Conservation (phyloP, 2,113 vertebrate genomes). For the Malurus cyaneus region DNA sequence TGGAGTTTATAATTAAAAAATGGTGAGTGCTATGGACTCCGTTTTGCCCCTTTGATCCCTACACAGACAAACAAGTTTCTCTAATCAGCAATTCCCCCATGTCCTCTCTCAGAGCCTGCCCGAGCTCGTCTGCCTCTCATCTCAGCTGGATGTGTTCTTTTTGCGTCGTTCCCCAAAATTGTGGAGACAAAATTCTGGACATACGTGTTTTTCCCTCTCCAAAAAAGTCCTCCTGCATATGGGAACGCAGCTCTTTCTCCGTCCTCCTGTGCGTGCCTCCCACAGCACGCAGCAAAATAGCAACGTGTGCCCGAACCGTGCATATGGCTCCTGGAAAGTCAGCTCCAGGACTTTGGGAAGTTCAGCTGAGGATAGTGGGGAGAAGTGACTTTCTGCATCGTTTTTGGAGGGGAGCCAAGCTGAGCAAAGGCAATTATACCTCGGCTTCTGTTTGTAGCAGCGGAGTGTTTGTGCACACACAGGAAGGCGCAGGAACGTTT, state of each 20-base stretch:
- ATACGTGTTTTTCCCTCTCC: not conserved
- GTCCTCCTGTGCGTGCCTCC: not conserved
- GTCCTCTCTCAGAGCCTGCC: not conserved
- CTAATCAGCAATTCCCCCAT: conserved; percentile 11
- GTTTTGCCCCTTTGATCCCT: conserved; percentile 33
- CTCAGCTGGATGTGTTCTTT: not conserved
- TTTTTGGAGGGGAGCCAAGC: conserved; percentile 12
- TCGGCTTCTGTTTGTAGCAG: not conserved
- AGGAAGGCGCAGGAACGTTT: not conserved
- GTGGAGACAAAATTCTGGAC: not conserved
- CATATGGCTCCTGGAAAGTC: not conserved
- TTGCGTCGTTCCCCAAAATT: not conserved
- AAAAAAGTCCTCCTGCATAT: not conserved
- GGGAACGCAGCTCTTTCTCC: not conserved
- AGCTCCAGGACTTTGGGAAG: not conserved
- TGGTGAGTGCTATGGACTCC: not conserved
- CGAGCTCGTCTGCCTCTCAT: not conserved
- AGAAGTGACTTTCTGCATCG: not conserved
- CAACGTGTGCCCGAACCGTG: not conserved
- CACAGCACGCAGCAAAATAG: not conserved
- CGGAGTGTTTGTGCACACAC: not conserved
- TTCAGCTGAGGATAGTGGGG: not conserved
- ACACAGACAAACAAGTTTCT: conserved; percentile 37
- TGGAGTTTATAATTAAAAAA: conserved; percentile 65
- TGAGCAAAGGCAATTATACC: not conserved